A percentile compares a stretch with the other conserved stretches of the same genome.
Evolutionary conservation across 2,797 vertebrate species (phyloP).

Genomic region (Lemur catta): DNA sequence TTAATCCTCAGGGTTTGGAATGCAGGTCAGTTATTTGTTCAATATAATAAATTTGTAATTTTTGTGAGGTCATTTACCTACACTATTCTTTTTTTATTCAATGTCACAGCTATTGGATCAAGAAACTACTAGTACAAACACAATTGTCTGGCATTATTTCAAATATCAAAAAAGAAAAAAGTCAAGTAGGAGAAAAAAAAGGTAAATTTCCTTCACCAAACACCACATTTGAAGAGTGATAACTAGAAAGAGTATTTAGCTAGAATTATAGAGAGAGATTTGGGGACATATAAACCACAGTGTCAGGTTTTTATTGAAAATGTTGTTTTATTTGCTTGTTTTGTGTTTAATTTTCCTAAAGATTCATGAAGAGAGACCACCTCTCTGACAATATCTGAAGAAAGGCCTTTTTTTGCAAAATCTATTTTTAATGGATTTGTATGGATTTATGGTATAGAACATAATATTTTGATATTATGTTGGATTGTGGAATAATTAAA

Average conservation of each 20-base stretch:
- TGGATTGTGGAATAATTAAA: not conserved
- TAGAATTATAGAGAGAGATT: not conserved
- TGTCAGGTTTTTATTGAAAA: not conserved
- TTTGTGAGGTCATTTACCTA: conserved; percentile 16
- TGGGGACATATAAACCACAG: not conserved
- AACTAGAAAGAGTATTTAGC: not conserved
- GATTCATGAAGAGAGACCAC: not conserved
- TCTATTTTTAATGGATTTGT: not conserved
- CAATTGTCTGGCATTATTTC: conserved; percentile 4
- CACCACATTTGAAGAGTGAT: conserved; percentile 6
- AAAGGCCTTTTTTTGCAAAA: not conserved
- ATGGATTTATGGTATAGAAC: not conserved
- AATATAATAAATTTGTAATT: conserved; percentile 19
- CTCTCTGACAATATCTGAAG: not conserved
- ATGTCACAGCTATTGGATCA: not conserved
- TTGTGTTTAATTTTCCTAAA: conserved; percentile 31
- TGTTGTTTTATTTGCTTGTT: conserved; percentile 11
- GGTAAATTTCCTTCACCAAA: not conserved
- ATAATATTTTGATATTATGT: not conserved
- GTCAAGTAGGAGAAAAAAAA: not conserved
- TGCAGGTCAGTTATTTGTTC: conserved; percentile 26
- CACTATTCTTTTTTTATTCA: conserved; percentile 3
- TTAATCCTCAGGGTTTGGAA: not conserved
- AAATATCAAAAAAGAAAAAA: not conserved
- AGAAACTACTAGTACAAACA: not conserved